These are phyloP conservation scores for Cichlasoma orientale DNA, from an alignment of 2,797 vertebrate species.

Conservation along the genomic window DNA sequence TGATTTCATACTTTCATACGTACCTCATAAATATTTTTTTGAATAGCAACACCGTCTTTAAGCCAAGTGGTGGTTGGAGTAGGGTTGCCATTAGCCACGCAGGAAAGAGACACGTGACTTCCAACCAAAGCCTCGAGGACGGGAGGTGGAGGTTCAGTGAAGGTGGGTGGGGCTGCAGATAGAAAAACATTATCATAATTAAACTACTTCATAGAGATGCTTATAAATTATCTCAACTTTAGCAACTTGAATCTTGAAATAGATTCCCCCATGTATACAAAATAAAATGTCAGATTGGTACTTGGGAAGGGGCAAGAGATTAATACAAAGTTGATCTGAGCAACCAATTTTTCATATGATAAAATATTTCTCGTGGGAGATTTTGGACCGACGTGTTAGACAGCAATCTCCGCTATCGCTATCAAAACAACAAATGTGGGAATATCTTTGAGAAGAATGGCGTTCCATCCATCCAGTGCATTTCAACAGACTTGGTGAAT, in stretches of 20 bases:
- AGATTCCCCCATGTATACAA: background rate
- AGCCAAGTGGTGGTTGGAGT: constrained; percentile 87
- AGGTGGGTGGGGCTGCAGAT: constrained; percentile 85
- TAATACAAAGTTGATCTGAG: background rate
- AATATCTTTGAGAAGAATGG: background rate
- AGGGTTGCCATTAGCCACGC: constrained; percentile 87
- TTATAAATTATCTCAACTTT: background rate
- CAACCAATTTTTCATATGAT: background rate
- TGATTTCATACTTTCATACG: background rate
- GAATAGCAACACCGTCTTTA: constrained; percentile 79
- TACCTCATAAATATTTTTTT: constrained; percentile 55
- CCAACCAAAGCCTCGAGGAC: constrained; percentile 82
- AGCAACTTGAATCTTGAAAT: background rate
- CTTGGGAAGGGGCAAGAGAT: background rate
- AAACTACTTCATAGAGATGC: background rate
- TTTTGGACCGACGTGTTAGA: background rate
- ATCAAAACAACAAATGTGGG: background rate
- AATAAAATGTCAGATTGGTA: background rate
- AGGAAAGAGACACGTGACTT: constrained; percentile 80
- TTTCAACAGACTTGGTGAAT: background rate
- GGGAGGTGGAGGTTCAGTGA: constrained; percentile 83
- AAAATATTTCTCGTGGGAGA: background rate
- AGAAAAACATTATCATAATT: constrained; percentile 14
- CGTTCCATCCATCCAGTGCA: background rate
- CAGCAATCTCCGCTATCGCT: background rate